Base-by-base conservation (phyloP, 2,113 vertebrate species). In the Danionella cerebrum region DNA sequence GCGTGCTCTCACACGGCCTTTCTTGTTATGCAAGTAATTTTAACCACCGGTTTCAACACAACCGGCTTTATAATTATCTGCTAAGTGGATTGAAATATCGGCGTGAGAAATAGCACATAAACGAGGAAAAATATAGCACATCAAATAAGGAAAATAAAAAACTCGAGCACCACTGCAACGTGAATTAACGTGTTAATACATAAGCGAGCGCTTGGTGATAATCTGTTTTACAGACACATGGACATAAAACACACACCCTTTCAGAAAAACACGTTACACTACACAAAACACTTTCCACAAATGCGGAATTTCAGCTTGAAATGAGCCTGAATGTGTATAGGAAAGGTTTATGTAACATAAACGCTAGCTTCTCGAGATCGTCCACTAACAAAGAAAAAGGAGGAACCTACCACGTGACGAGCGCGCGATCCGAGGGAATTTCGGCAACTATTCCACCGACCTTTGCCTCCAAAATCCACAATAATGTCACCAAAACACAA, bases 401-500 rank as follows among this genome's bases (percentile, higher is more conserved):
- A 89, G 90, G 89, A 87, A 94, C 93, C 90, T 94, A 94, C 93
- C 93, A 94, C 93, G 93, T 94, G 93, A 94, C 89, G 90, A 88
- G 85, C 83, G 90, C 91, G 89, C 86, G 89, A 89, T 91, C 91
- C 91, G 89, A 90, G 92, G 89, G 89, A 92, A 88, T 91, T 91
- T 92, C 88, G 78, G 81, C 75, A 88, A 87, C 88, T 90, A 91
- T 91, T 90, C 89, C 90, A 87, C 89, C 88, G 89, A 88, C 88
- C 89, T 89, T 75, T 83, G 76, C 69, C 71, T 80, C 79, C 80
- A 75, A 67, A 24, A 8, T 9, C n/a, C 14, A 67, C 11, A 77
- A 72, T 48, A 79, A 75, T 44, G 72, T 69, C 74, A 65, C 67
- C 60, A 78, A 36, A 71, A 55, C 45, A 31, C 64, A 48, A 16